phyloP scores from a whole-genome alignment of 2,888 invertebrate genomes.

The Melieria crassipennis region DNA sequence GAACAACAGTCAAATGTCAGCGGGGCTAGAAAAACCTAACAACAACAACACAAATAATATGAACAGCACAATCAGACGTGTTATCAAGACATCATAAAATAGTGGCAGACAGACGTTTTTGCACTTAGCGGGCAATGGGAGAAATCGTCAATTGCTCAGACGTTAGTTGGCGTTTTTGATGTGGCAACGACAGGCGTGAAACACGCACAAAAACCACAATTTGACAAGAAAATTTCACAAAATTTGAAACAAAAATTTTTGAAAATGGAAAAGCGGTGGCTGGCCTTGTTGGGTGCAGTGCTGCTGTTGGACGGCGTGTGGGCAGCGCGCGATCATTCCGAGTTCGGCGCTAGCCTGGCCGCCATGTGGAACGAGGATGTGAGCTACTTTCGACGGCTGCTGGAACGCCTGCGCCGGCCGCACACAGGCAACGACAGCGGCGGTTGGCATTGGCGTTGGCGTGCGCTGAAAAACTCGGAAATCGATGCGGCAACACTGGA shows the following conservation, averaged over 20 bases:
- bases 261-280: neutral
- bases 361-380: neutral
- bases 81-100: too few relatives aligned
- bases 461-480: neutral
- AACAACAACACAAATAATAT: too few relatives aligned
- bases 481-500: constrained; percentile 13
- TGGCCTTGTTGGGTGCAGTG: neutral
- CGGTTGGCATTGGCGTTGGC: constrained; percentile 3
- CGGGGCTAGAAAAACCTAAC: neutral
- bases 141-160: neutral
- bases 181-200: neutral
- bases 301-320: neutral
- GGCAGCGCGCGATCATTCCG: neutral
- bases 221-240: neutral
- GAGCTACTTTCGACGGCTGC: constrained; percentile 17
- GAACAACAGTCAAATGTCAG: neutral
- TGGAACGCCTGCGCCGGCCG: neutral
- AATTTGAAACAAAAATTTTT: neutral
- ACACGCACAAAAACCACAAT: neutral
- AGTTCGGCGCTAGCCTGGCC: neutral
- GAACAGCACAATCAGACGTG: too few relatives aligned
- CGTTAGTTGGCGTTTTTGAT: neutral
- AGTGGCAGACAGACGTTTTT: neutral
- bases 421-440: too few relatives aligned
- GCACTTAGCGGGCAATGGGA: neutral